Conservation (phyloP, 1,140 invertebrate genomes). For the Drosophila yakuba region DNA sequence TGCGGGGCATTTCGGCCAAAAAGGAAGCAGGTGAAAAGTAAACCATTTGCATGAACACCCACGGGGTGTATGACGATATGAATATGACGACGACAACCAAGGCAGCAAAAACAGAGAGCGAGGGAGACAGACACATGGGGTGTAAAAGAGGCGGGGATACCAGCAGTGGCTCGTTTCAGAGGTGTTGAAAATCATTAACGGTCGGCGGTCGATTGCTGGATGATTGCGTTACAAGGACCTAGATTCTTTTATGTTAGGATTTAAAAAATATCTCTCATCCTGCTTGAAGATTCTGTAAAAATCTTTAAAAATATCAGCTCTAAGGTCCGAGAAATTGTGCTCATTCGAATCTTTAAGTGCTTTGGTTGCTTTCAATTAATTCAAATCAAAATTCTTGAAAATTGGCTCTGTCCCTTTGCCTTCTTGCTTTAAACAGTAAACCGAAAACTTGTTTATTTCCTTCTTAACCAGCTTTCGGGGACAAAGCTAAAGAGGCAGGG, state of each 20-base stretch:
- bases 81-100: slow-evolving; percentile 51
- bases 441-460: slow-evolving; percentile 28
- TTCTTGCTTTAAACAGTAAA: background rate
- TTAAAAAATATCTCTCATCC: background rate
- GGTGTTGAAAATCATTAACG: slow-evolving; percentile 81
- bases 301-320: no score
- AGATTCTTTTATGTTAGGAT: no score
- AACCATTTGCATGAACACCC: slow-evolving; percentile 79
- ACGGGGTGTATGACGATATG: slow-evolving; percentile 49
- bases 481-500: slow-evolving; percentile 12
- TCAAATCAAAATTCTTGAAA: slow-evolving; percentile 31
- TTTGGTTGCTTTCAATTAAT: background rate
- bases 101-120: slow-evolving; percentile 22
- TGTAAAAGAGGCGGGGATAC: background rate
- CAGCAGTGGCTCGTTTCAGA: slow-evolving; percentile 32
- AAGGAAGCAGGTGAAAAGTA: slow-evolving; percentile 80
- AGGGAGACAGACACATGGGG: background rate
- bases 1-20: slow-evolving; percentile 41
- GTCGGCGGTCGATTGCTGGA: slow-evolving; percentile 36
- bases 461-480: slow-evolving; percentile 1
- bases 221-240: background rate
- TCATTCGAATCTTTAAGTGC: background rate
- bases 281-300: background rate
- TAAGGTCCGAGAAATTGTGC: no score
- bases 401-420: background rate